phyloP scores from a whole-genome alignment of 2,888 invertebrate species.

The Dasysyrphus albostriatus region DNA sequence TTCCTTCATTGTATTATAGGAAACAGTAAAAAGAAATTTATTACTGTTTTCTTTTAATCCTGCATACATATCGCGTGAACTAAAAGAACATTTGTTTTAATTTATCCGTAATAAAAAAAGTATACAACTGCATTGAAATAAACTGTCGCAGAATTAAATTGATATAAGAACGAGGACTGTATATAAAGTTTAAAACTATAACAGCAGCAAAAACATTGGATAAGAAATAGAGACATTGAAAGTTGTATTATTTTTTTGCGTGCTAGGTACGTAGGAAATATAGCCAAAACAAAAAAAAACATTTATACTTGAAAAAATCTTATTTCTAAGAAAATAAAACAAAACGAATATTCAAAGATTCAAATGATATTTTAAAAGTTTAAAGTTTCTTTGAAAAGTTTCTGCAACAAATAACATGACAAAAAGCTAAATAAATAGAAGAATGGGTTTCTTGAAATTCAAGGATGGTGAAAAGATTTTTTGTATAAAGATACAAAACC shows the following conservation, averaged over 20 bases:
- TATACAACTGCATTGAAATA: constrained; percentile 19
- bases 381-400: constrained; percentile 12
- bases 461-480: constrained; percentile 8
- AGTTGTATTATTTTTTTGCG: background rate
- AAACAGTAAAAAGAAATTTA: constrained; percentile 15
- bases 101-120: constrained; percentile 8
- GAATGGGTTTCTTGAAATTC: background rate
- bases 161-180: background rate
- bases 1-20: background rate
- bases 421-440: constrained; percentile 4
- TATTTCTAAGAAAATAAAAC: background rate
- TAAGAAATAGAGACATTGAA: background rate
- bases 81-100: constrained; percentile 28
- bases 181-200: background rate
- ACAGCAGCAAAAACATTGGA: background rate
- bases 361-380: constrained; percentile 15
- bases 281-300: background rate
- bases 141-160: constrained; percentile 15
- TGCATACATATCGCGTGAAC: background rate
- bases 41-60: constrained; percentile 22
- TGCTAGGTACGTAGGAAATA: too few relatives aligned
- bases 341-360: background rate
- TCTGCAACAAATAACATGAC: background rate
- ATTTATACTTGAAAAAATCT: background rate
- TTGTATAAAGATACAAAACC: background rate